Base-by-base conservation (phyloP, 1,140 invertebrate species). In the Dinothrombium tinctorium region DNA sequence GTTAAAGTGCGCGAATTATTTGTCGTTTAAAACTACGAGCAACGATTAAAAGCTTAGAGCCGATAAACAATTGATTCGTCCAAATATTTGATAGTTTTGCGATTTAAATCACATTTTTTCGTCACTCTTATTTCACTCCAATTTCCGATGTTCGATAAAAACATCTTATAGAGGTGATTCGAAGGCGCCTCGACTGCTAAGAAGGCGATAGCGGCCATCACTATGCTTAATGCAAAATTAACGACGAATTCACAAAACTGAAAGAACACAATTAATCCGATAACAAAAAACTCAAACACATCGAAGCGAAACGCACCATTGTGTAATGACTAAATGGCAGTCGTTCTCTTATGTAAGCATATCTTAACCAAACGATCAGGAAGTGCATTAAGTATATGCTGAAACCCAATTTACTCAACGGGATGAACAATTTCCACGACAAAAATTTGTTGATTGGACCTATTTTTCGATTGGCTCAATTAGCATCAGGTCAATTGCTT, bases 371-470 rank as follows among this genome's bases (percentile, higher is more conserved):
- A 71, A 45, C 78, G 28, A 70, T 68, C 12, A 72, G 74, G 31
- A 82, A 78, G 61, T 90, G 83, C 11, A 89, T 68, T 20, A 90
- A 66, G 56, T 89, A 92, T 7, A 80, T 75, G 54, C 77, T 78
- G 58, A 86, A 90, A 1, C 82, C 84, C 25, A 90, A 66, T 37
- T 82, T 66, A 47, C 76, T 79, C n/a, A 89, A 60, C 0, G 83
- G 82, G 47, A 82, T 68, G 29, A 82, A 66, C 0, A 74, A 67
- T 28, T 69, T 66, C 56, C 78, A 78, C 1, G 78, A 82, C 15
- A 90, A 61, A 17, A 83, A 58, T 1, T 64, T 69, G 39, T 73
- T 69, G 17, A 79, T 72, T 22, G 63, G 53, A 45, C 69, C 73
- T 74, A 49, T n/a, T 0, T 39, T 20, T 31, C 3, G 1, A 39